Percentiles rank a stretch among this genome's conserved stretches.
Evolutionary conservation across 2,113 vertebrate genomes (phyloP).

Genomic region (Eclectus roratus): DNA sequence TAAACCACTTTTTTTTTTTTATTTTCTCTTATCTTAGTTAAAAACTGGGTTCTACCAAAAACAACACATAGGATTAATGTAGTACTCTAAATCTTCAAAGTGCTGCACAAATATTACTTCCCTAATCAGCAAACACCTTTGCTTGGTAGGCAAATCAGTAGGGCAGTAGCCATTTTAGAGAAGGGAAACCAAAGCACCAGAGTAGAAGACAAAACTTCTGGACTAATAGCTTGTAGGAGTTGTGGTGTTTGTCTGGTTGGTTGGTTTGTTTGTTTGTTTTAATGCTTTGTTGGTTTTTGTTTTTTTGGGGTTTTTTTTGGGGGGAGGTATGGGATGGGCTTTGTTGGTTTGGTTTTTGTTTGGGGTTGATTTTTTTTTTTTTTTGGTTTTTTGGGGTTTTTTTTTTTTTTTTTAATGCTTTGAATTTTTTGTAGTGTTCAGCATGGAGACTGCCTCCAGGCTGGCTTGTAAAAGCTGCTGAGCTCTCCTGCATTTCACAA

Average conservation of each 20-base stretch:
- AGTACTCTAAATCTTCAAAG: conserved; percentile 49
- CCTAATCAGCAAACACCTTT: conserved; percentile 47
- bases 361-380: too few relatives aligned
- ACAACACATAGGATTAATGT: conserved; percentile 36
- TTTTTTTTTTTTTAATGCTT: too few relatives aligned
- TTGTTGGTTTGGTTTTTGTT: neutral
- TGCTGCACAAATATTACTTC: conserved; percentile 39
- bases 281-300: neutral
- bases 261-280: too few relatives aligned
- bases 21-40: neutral
- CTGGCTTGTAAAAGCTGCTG: neutral
- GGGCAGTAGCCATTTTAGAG: neutral
- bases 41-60: conserved; percentile 28
- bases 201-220: neutral
- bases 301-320: neutral
- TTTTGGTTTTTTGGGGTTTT: neutral
- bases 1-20: neutral
- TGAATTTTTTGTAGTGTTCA: neutral
- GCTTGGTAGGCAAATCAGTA: conserved; percentile 30
- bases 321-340: neutral
- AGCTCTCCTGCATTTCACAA: neutral
- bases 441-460: neutral
- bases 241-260: neutral
- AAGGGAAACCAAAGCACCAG: neutral
- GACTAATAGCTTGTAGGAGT: neutral